These are phyloP conservation scores for Eristalinus sepulchralis DNA, from an alignment of 2,888 invertebrate genomes.

Conservation along the genomic window DNA sequence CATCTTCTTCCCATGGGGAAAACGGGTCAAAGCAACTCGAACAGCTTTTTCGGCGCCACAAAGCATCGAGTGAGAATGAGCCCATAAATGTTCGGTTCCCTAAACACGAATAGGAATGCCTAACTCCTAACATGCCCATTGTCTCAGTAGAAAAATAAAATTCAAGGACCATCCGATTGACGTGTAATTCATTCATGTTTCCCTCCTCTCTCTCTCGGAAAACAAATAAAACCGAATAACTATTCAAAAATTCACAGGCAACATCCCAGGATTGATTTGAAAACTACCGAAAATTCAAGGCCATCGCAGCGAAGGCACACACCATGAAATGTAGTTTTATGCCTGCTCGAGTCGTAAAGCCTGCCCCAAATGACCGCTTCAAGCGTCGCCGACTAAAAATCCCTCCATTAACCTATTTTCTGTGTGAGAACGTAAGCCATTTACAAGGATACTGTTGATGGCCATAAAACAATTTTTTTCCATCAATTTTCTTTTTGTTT, in stretches of 20 bases:
- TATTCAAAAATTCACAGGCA: neutral
- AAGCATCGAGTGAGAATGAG: neutral
- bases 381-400: slow-evolving; percentile 11
- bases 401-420: slow-evolving; percentile 37
- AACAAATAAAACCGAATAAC: neutral
- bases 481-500: neutral
- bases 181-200: neutral
- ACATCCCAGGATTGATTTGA: neutral
- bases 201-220: neutral
- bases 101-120: neutral
- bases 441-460: slow-evolving; percentile 7
- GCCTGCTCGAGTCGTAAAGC: neutral
- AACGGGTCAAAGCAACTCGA: neutral
- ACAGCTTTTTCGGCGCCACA: neutral
- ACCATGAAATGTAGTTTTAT: neutral
- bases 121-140: neutral
- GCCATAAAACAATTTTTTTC: neutral
- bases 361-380: slow-evolving; percentile 5
- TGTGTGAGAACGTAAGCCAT: slow-evolving; percentile 16
- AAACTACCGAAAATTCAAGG: neutral
- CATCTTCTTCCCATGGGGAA: neutral
- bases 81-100: neutral
- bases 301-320: neutral
- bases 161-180: neutral
- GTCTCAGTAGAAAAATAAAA: neutral